phyloP scores from a whole-genome alignment of 2,113 vertebrate genomes.

The Ariopsis seemanni region DNA sequence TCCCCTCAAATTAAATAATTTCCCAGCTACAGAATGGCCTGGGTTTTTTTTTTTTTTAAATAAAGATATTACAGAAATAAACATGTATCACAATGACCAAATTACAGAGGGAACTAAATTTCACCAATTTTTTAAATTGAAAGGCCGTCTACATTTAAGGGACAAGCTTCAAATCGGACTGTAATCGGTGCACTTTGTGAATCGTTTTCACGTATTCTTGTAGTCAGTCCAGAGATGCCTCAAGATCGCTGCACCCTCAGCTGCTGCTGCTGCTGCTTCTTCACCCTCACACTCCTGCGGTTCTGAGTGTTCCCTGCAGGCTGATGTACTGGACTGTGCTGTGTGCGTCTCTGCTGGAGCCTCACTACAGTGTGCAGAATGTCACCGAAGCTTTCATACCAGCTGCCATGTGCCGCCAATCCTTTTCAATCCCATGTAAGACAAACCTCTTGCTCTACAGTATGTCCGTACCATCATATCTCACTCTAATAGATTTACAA shows the following conservation, averaged over 20 bases:
- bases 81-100: too few species aligned
- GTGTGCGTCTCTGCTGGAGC: constrained; percentile 46
- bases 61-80: too few species aligned
- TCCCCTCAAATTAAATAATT: too few species aligned
- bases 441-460: not conserved
- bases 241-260: constrained; percentile 1
- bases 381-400: constrained; percentile 56
- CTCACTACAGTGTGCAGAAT: constrained; percentile 48
- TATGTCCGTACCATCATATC: not conserved
- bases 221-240: constrained; percentile 18
- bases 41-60: too few species aligned
- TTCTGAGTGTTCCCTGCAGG: not conserved
- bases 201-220: not conserved
- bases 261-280: not conserved
- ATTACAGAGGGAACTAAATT: too few species aligned
- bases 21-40: too few species aligned
- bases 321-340: constrained; percentile 41
- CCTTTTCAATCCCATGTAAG: constrained; percentile 38
- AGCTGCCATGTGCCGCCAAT: constrained; percentile 61
- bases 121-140: too few species aligned
- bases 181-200: not conserved
- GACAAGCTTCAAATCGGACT: not conserved
- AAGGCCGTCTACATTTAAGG: not conserved
- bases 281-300: not conserved
- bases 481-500: not conserved